Evolutionary conservation across 2,113 vertebrate genomes (phyloP), one percentile per base, ranked within the genome.

Genomic region (Ophiodon elongatus): DNA sequence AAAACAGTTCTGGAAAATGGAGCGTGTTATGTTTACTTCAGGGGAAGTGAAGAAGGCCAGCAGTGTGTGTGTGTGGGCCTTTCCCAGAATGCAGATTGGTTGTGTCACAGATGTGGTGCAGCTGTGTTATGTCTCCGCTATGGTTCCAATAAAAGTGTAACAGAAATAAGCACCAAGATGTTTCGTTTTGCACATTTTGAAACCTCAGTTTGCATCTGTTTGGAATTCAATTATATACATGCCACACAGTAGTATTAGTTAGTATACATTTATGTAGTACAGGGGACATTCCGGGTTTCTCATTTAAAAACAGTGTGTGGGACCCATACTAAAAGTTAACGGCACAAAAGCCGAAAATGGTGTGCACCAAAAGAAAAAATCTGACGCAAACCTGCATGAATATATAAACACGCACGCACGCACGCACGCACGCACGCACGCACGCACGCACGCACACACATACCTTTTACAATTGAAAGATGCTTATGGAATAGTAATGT

Each of bases 1-100:
- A n/a, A 50, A 52, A 31, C 10, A 23, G 25, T 41, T 23, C 27
- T 23, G 33, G 23, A 33, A 45, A 59, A 59, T 66, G 19, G 54
- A 50, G 17, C 17, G 27, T 63, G 41, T 23, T 69, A 37, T 62
- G 29, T 76, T 56, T 69, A 47, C 68, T 41, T 76, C n/a, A 37
- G 33, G 37, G 35, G 79, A 64, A 33, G 14, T 31, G 31, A 31
- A 73, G 56, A 60, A 21, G 29, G 15, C 57, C 57, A 75, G 45
- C 29, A 73, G 52, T 76, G 43, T 68, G 62, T 60, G 62, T 60
- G 33, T 31, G 50, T 15, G 23, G 59, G 19, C 9, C 39, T 74
- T 31, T 54, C 33, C 19, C 52, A 60, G 23, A 75, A 54, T 64
- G 41, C 74, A 68, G 8, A 41, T 56, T 25, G n/a, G 17, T 52